Evolutionary conservation across 1,140 invertebrate species (phyloP), one percentile per base, ranked within the genome.

Genomic region (Metopolophium dirhodum): DNA sequence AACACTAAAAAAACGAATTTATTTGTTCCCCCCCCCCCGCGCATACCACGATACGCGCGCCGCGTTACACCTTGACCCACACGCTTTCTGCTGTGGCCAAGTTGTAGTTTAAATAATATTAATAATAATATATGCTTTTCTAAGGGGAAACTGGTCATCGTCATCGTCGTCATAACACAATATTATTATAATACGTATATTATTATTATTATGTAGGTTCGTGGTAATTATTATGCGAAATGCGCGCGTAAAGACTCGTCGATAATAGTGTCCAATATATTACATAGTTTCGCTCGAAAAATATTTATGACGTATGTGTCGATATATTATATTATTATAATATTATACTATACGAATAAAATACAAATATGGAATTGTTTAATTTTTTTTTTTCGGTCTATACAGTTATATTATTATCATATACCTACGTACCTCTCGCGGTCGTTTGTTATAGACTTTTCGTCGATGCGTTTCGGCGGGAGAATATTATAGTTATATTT

Each of bases 1-100:
- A 91, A 91, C 45, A 82, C 45, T 92, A 92, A 54, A 92, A 54
- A 54, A 92, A 51, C 22, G 47, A 92, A 92, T 92, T 92, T 92
- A 92, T 82, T 92, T 68, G 26, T 61, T n/a, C 85, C 23, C 49
- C 37, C 3, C n/a, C n/a, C 41, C 41, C 41, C 41, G 41, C 41
- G 41, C 41, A 37, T 37, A 61, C 89, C 89, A 41, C 57, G 57
- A 35, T 54, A 22, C 14, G 26, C 30, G 30, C 11, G 47, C n/a
- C 45, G 7, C 45, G 41, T 49, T 26, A 9, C 37, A 90, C 88
- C 87, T 61, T 90, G 88, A 90, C 88, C 88, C 54, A 82, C 68
- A 82, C 61, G 90, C 61, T 77, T 77, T 77, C n/a, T 77, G 30
- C 11, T 61, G n/a, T 91, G 20, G 9, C 30, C 26, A 0, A 41